Percentiles rank a stretch among this genome's conserved stretches.
These are phyloP conservation scores for Pogonus chalceus DNA, from an alignment of 1,140 invertebrate species.

Conservation along the genomic window DNA sequence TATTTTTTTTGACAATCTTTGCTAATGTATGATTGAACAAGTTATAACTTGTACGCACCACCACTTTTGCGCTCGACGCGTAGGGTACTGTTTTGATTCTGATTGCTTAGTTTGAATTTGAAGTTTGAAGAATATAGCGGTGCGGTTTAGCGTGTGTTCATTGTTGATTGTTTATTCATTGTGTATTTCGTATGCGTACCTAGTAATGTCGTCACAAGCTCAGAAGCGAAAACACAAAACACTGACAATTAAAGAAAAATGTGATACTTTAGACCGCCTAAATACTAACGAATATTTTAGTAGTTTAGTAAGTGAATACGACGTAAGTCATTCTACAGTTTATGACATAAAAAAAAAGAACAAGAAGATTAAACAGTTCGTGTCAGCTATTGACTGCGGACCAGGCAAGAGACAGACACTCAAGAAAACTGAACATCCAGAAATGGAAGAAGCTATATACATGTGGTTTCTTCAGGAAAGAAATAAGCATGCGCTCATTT, in stretches of 20 bases:
- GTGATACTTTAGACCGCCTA: not conserved
- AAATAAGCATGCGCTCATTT: slow-evolving; percentile 23
- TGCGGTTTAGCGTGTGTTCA: slow-evolving; percentile 23
- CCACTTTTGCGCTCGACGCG: slow-evolving; percentile 20
- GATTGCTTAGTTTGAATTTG: slow-evolving; percentile 24
- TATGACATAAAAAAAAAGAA: slow-evolving; percentile 18
- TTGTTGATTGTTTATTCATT: no score
- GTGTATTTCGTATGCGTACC: no score
- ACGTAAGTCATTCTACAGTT: slow-evolving; percentile 18
- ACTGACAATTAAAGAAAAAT: not conserved
- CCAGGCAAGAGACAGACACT: slow-evolving; percentile 19
- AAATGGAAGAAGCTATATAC: not conserved
- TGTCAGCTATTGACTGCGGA: slow-evolving; percentile 10
- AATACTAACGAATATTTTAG: slow-evolving; percentile 16
- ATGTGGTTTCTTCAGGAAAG: slow-evolving; percentile 11
- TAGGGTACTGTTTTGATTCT: no score
- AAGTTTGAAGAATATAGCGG: slow-evolving; percentile 19
- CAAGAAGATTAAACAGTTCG: slow-evolving; percentile 24
- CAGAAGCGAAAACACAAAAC: not conserved
- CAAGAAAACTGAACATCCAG: not conserved
- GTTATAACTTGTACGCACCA: no score
- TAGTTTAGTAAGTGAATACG: not conserved
- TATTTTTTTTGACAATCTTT: no score
- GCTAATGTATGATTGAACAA: no score
- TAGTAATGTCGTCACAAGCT: slow-evolving; percentile 25